Conservation (phyloP, 1,140 invertebrate genomes). For the Drosophila neocordata region DNA sequence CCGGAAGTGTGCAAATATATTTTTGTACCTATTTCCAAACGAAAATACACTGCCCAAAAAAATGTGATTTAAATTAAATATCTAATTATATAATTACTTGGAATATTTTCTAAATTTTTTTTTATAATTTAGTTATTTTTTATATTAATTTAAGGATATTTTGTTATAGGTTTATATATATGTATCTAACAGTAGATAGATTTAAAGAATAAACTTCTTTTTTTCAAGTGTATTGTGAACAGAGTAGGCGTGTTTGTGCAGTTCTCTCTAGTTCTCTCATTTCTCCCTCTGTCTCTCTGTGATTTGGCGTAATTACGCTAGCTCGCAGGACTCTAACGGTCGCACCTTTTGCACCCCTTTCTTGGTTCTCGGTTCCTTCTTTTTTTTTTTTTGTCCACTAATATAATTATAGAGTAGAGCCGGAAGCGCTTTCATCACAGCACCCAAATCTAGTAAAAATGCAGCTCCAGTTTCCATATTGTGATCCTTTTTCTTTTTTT, state of each 20-base stretch:
- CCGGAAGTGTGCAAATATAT: conserved; percentile 75
- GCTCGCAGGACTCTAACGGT: conserved; percentile 14
- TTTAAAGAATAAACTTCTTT: no score
- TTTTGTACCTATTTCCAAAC: conserved; percentile 23
- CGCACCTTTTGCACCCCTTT: conserved; percentile 17
- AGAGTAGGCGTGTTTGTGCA: conserved; percentile 23
- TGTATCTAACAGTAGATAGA: no score
- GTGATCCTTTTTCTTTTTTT: conserved; percentile 2
- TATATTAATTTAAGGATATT: no score
- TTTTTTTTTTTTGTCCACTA: conserved; percentile 59
- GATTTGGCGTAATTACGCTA: conserved; percentile 56
- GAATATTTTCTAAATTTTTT: no score
- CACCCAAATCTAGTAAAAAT: conserved; percentile 50
- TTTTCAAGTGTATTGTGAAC: background rate
- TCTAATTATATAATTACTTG: no score
- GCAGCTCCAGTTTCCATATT: conserved; percentile 25
- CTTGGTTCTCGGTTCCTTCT: conserved; percentile 11
- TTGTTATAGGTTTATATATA: no score
- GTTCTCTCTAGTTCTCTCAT: conserved; percentile 9
- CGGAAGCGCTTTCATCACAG: conserved; percentile 77
- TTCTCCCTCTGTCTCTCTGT: conserved; percentile 19
- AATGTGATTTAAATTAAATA: no score
- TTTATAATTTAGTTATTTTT: no score
- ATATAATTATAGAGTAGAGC: conserved; percentile 75
- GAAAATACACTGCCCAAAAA: conserved; percentile 36